Evolutionary conservation across 2,113 vertebrate species (phyloP).

Genomic region (Porphyrio hochstetteri): DNA sequence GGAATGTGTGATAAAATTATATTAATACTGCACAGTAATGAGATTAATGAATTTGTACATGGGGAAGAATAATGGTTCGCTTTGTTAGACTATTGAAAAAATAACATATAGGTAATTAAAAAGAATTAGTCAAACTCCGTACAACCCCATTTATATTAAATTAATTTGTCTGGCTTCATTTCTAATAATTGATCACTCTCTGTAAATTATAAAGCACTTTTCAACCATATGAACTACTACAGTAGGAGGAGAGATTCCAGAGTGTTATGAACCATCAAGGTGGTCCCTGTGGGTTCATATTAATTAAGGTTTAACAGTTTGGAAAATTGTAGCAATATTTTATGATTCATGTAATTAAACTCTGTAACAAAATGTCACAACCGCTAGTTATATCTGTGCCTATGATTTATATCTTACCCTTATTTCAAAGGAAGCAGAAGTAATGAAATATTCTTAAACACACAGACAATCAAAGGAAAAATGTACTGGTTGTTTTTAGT

Average conservation of each 20-base stretch:
- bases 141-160: slow-evolving; percentile 95
- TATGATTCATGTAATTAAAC: slow-evolving; percentile 87
- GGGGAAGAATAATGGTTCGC: slow-evolving; percentile 80
- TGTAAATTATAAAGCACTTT: slow-evolving; percentile 77
- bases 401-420: slow-evolving; percentile 79
- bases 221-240: slow-evolving; percentile 60
- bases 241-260: slow-evolving; percentile 65
- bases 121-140: slow-evolving; percentile 94
- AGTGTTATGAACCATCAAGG: slow-evolving; percentile 79
- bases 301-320: slow-evolving; percentile 85
- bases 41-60: slow-evolving; percentile 96
- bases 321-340: slow-evolving; percentile 86
- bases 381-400: slow-evolving; percentile 75
- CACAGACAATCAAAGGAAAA: slow-evolving; percentile 53
- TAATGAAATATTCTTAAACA: slow-evolving; percentile 74
- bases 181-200: slow-evolving; percentile 83
- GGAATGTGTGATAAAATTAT: slow-evolving; percentile 99
- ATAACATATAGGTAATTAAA: slow-evolving; percentile 98
- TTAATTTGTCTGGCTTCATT: slow-evolving; percentile 92
- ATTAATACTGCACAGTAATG: slow-evolving; percentile 98
- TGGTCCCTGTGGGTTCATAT: slow-evolving; percentile 82
- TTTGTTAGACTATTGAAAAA: slow-evolving; percentile 90
- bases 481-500: slow-evolving; percentile 41
- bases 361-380: slow-evolving; percentile 82
- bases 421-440: slow-evolving; percentile 73